Evolutionary conservation across 2,888 invertebrate genomes (phyloP).

Genomic region (Elegia similella): DNA sequence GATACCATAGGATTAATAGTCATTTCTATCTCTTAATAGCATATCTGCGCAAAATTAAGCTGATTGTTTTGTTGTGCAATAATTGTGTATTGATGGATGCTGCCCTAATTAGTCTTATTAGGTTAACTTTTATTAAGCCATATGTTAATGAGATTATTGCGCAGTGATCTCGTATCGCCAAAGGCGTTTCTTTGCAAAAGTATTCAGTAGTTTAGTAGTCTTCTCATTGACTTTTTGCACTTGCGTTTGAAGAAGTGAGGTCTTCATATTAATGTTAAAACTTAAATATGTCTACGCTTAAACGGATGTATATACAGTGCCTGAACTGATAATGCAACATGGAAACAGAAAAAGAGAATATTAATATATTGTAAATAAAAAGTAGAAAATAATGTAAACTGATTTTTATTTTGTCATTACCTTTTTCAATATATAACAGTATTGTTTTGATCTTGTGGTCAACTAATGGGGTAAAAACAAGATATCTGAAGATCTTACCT

Average conservation of each 20-base stretch:
- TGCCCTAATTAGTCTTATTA: constrained; percentile 41
- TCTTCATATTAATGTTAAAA: constrained; percentile 45
- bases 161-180: constrained; percentile 62
- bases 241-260: constrained; percentile 61
- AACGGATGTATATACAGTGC: constrained; percentile 62
- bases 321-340: constrained; percentile 64
- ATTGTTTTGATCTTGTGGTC: not conserved
- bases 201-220: constrained; percentile 44
- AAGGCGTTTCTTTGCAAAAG: constrained; percentile 56
- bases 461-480: too few relatives aligned
- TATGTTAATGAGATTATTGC: constrained; percentile 63
- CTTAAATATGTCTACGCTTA: constrained; percentile 50
- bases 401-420: constrained; percentile 32
- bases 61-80: constrained; percentile 47
- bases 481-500: too few relatives aligned
- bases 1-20: not conserved
- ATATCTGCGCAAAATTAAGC: constrained; percentile 32
- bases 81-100: constrained; percentile 36
- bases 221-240: constrained; percentile 28
- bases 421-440: not conserved
- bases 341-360: constrained; percentile 69
- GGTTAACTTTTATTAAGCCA: constrained; percentile 51
- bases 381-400: constrained; percentile 49
- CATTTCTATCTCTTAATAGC: constrained; percentile 21
- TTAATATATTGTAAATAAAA: constrained; percentile 81